These are phyloP conservation scores for Pagrus major DNA, from an alignment of 2,113 vertebrate species.

Conservation along the genomic window DNA sequence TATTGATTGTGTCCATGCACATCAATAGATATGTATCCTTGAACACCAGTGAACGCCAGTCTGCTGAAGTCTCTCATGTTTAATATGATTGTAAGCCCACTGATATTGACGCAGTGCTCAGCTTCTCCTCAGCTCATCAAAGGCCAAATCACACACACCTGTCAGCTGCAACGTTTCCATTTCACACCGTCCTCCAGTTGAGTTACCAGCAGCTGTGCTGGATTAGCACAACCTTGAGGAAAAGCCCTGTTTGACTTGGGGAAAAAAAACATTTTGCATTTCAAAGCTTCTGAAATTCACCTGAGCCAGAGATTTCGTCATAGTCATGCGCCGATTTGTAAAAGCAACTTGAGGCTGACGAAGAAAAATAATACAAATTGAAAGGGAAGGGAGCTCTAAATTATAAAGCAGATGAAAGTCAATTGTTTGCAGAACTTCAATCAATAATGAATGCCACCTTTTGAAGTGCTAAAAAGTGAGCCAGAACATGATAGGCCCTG, in stretches of 20 bases:
- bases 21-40: constrained; percentile 14
- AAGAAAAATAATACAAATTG: constrained; percentile 40
- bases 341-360: constrained; percentile 24
- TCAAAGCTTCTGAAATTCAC: constrained; percentile 24
- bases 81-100: background rate
- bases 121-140: background rate
- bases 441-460: constrained; percentile 82
- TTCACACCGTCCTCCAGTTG: constrained; percentile 33
- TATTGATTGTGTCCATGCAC: background rate
- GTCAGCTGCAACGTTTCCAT: constrained; percentile 30
- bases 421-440: constrained; percentile 73
- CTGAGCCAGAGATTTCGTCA: constrained; percentile 4
- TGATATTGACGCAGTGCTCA: background rate
- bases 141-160: constrained; percentile 24
- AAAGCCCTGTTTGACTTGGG: background rate
- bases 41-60: background rate
- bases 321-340: constrained; percentile 6
- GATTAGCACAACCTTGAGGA: constrained; percentile 21
- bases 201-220: constrained; percentile 19
- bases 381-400: constrained; percentile 72
- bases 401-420: constrained; percentile 79
- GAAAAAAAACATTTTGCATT: constrained; percentile 43
- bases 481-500: constrained; percentile 79
- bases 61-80: background rate
- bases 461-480: constrained; percentile 81